Evolutionary conservation across 2,113 vertebrate genomes (phyloP).

Genomic region (Reinhardtius hippoglossoides): DNA sequence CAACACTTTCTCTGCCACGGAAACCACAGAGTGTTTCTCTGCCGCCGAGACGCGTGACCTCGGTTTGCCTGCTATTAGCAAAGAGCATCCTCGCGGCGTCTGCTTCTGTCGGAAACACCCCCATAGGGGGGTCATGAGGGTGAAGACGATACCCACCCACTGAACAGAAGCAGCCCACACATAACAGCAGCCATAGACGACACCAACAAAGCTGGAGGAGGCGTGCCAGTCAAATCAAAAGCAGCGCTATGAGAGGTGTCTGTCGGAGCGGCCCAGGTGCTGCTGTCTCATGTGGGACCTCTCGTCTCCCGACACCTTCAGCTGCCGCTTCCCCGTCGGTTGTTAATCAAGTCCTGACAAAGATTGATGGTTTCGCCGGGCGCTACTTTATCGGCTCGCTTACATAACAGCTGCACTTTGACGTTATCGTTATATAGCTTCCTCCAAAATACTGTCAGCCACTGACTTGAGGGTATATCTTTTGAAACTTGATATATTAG

Average conservation of each 20-base stretch:
- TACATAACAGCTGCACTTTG: constrained; percentile 8
- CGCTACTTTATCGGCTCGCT: constrained; percentile 13
- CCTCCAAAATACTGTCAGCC: not conserved
- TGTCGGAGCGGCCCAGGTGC: constrained; percentile 63
- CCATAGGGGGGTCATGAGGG: constrained; percentile 71
- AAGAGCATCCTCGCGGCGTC: constrained; percentile 1
- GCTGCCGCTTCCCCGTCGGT: constrained; percentile 9
- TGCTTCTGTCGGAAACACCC: constrained; percentile 41
- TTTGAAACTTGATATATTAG: not conserved
- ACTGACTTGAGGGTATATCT: not conserved
- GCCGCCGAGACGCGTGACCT: constrained; percentile 16
- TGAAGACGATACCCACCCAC: constrained; percentile 64
- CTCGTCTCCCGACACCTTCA: constrained; percentile 14
- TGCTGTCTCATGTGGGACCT: constrained; percentile 44
- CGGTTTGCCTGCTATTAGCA: constrained; percentile 1
- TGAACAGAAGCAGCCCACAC: constrained; percentile 61
- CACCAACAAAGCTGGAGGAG: constrained; percentile 68
- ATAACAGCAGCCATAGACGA: constrained; percentile 69
- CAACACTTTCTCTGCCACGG: not conserved
- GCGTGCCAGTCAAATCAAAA: constrained; percentile 66
- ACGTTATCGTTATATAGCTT: constrained; percentile 1
- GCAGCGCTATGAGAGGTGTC: constrained; percentile 39
- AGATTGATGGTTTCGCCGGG: constrained; percentile 40
- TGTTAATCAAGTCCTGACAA: constrained; percentile 34
- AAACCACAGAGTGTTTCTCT: not conserved